Conservation (phyloP, 1,140 invertebrate species). For the Stegodyphus dumicola region DNA sequence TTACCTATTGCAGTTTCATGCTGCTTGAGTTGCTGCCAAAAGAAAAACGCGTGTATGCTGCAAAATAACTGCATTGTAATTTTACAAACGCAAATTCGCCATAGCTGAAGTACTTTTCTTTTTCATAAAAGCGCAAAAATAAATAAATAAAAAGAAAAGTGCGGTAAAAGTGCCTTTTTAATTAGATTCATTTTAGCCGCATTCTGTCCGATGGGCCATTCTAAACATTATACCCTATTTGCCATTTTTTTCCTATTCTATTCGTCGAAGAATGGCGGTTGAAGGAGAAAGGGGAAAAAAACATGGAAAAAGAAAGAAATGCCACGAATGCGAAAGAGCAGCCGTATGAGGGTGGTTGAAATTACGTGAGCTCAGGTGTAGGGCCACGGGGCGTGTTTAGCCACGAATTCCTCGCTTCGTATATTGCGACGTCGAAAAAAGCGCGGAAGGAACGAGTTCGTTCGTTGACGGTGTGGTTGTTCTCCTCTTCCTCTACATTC, state of each 20-base stretch:
- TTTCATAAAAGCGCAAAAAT: no score
- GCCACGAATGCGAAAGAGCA: not conserved
- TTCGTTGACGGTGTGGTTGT: slow-evolving; percentile 9
- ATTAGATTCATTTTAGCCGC: no score
- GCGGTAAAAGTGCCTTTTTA: no score
- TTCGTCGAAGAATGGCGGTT: not conserved
- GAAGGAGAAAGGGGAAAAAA: not conserved
- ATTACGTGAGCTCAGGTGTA: slow-evolving; percentile 47
- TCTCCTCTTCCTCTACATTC: not conserved
- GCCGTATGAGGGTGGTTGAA: slow-evolving; percentile 27
- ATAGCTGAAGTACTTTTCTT: no score
- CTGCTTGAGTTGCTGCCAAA: no score
- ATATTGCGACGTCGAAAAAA: not conserved
- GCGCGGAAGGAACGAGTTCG: slow-evolving; percentile 40
- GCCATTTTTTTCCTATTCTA: not conserved
- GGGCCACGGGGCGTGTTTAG: slow-evolving; percentile 20
- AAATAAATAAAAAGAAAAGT: no score
- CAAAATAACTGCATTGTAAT: no score
- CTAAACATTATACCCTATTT: no score
- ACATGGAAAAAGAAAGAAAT: not conserved
- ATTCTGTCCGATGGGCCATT: no score
- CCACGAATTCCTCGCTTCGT: slow-evolving; percentile 34
- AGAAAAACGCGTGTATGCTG: no score
- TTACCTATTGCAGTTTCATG: no score
- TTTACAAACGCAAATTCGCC: no score